Evolutionary conservation across 2,888 invertebrate species (phyloP), one percentile per base, ranked within the genome.

Genomic region (Diarsia rubi): DNA sequence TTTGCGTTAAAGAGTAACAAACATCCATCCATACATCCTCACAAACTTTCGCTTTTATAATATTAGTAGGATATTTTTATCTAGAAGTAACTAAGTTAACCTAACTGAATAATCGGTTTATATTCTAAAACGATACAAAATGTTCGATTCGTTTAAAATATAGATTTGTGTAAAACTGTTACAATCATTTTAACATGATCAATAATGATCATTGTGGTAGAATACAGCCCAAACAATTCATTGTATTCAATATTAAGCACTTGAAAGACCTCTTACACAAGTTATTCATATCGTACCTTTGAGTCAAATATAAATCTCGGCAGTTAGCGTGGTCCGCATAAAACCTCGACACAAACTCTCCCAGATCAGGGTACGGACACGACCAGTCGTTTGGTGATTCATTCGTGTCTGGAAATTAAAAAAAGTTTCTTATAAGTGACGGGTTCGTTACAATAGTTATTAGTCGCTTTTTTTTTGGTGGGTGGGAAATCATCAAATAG

Each of bases 251-350:
- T 24, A 54, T 54, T 52, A 1, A n/a, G 24, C 12, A 24, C n/a
- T 52, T 5, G 12, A 52, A 12, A 52, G 52, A 12, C n/a, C 12
- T n/a, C 52, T 52, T 52, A 21, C 4, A 37, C 12, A 60, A 37
- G 6, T 60, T 5, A 21, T 37, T 21, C 19, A 12, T 59, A 31
- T 12, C 12, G 19, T n/a, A 96, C 96, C 95, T 95, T 66, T 92
- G 91, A 60, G 92, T 93, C 2, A 94, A 91, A 79, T 97, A 97
- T 37, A 97, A 96, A 76, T 98, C 97, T 75, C 97, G 97, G 86
- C 97, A 98, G 81, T 97, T 97, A 2, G 97, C 97, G 87, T 98
- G 97, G 88, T 98, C 98, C 19, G 97, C 97, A 91, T 98, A 98
- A 93, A 98, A 98, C 85, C 97, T 97, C 64, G 97, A 97, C 42